Evolutionary conservation across 2,113 vertebrate genomes (phyloP).

Genomic region (Tupaia tana): DNA sequence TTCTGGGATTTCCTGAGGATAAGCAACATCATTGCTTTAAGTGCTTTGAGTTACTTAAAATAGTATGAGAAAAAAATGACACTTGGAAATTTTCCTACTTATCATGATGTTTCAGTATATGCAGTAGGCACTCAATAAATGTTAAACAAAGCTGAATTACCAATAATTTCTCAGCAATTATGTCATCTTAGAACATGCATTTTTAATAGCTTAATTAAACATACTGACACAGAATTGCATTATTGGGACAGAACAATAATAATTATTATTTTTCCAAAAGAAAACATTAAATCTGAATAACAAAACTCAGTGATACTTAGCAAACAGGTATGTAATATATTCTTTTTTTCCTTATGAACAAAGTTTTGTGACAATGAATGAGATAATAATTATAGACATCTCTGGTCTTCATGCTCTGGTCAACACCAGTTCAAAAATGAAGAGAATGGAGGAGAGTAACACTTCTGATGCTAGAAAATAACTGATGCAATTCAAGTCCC

Average conservation of each 20-base stretch:
- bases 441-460: neutral
- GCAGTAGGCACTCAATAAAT: constrained; percentile 5
- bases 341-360: neutral
- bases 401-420: neutral
- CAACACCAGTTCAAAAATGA: neutral
- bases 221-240: neutral
- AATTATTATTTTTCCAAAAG: constrained; percentile 37
- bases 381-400: neutral
- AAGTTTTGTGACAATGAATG: neutral
- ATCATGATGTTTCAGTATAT: neutral
- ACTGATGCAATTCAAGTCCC: neutral
- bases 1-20: constrained; percentile 31
- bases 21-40: constrained; percentile 5
- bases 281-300: neutral
- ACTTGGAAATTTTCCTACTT: neutral
- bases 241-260: constrained; percentile 5
- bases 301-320: neutral
- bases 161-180: neutral
- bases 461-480: neutral
- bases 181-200: neutral
- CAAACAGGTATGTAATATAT: neutral
- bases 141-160: neutral
- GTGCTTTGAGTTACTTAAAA: constrained; percentile 32
- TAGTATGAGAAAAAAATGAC: neutral
- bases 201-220: constrained; percentile 17